Evolutionary conservation across 2,113 vertebrate genomes (phyloP).

Genomic region (Oenanthe melanoleuca): DNA sequence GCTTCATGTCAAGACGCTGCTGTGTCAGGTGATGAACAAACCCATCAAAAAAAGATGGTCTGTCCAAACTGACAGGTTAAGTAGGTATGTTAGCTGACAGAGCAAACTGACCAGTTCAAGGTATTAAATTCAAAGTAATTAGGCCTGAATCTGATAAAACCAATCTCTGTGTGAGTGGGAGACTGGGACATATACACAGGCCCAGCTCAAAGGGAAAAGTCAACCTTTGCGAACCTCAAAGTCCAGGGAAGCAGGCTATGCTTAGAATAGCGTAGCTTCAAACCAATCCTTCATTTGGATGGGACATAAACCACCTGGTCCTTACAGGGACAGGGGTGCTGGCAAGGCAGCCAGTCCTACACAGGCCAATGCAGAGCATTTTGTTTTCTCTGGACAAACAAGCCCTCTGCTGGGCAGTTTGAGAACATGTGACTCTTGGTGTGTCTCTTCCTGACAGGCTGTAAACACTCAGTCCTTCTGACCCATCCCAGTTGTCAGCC

Average conservation of each 20-base stretch:
- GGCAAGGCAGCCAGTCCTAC: neutral
- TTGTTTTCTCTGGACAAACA: neutral
- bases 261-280: neutral
- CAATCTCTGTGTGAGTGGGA: neutral
- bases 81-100: neutral
- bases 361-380: accelerated
- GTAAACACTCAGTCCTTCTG: neutral
- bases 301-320: neutral
- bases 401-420: neutral
- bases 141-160: neutral
- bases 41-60: neutral
- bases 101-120: neutral
- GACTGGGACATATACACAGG: neutral
- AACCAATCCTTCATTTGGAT: neutral
- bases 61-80: neutral
- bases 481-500: neutral
- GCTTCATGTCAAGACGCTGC: neutral
- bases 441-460: neutral
- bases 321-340: neutral
- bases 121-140: neutral
- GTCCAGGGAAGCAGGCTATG: neutral
- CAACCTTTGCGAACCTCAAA: neutral
- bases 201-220: neutral
- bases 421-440: neutral
- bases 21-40: neutral